Base-by-base conservation (phyloP, 2,797 vertebrate species). In the Emys orbicularis region DNA sequence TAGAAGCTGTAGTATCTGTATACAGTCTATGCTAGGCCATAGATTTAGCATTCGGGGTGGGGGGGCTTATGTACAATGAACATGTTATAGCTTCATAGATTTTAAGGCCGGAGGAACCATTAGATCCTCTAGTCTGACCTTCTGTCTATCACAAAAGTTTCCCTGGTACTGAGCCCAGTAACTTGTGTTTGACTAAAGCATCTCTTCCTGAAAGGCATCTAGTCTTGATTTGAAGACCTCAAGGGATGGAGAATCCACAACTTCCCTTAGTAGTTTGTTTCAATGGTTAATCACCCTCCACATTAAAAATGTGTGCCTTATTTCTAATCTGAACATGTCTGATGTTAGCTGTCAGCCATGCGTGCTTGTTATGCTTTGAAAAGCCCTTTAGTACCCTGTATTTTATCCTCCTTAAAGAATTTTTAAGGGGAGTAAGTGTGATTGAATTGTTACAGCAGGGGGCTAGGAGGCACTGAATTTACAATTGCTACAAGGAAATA, bases 221-320 rank as follows among this genome's bases (percentile, higher is more conserved):
- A 50, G 31, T 34, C 1, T 1, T 16, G 57, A 29, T 15, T 8
- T 59, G 79, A 86, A 12, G 0, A 1, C 27, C 4, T 6, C 29
- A 49, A 57, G 25, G 19, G 50, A 4, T 2, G 1, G 57, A 56
- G 56, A 9, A 15, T 68, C 76, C 44, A 47, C 34, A 50, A 6
- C 57, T 82, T 61, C n/a, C 37, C 27, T 89, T 27, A 80, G 49
- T 80, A 83, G 21, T 19, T 83, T 31, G 3, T n/a, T 52, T 44
- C 34, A 52, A 23, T 10, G 3, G 4, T 34, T 49, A 18, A 16
- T 29, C 8, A 16, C 29, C 52, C 13, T 12, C 82, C 25, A 23
- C 0, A 0, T 68, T 19, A 8, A 90, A 79, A 84, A 82, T 6
- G 3, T 68, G 83, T 31, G 1, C 27, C 25, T 79, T 13, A 11